These are phyloP conservation scores for Natrix natrix DNA, from an alignment of 2,797 vertebrate genomes.

Conservation along the genomic window DNA sequence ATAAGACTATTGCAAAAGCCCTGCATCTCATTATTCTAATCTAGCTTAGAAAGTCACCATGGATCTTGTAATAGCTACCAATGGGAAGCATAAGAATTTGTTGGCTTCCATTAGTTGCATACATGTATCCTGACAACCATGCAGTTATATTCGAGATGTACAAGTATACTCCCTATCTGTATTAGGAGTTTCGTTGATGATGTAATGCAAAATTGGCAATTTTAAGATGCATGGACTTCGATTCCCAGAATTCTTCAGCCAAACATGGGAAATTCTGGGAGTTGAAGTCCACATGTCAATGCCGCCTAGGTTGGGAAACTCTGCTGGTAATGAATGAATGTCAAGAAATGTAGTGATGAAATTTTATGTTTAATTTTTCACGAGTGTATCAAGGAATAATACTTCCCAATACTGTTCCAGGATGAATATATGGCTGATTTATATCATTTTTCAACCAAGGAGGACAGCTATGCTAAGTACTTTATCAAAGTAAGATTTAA, in stretches of 20 bases:
- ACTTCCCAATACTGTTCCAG: constrained; percentile 64
- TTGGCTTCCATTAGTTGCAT: not conserved
- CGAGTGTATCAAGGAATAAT: not conserved
- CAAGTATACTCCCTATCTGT: not conserved
- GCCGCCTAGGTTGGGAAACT: not conserved
- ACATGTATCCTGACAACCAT: not conserved
- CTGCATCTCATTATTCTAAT: not conserved
- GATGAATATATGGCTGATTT: constrained; percentile 95
- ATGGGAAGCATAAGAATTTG: not conserved
- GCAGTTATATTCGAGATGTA: not conserved
- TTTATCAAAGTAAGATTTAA: constrained; percentile 84
- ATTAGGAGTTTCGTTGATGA: not conserved
- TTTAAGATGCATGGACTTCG: not conserved
- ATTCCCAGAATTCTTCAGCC: not conserved
- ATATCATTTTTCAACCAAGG: constrained; percentile 93
- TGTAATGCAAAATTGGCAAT: not conserved
- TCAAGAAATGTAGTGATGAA: not conserved
- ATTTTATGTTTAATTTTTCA: not conserved
- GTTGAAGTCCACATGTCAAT: not conserved
- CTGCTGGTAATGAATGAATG: not conserved
- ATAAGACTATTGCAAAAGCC: not conserved
- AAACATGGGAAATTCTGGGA: not conserved
- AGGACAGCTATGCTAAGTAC: constrained; percentile 88
- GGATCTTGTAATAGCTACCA: not conserved
- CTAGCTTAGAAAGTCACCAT: not conserved